phyloP scores from a whole-genome alignment of 2,888 invertebrate genomes.

The Palloptera scutellata region DNA sequence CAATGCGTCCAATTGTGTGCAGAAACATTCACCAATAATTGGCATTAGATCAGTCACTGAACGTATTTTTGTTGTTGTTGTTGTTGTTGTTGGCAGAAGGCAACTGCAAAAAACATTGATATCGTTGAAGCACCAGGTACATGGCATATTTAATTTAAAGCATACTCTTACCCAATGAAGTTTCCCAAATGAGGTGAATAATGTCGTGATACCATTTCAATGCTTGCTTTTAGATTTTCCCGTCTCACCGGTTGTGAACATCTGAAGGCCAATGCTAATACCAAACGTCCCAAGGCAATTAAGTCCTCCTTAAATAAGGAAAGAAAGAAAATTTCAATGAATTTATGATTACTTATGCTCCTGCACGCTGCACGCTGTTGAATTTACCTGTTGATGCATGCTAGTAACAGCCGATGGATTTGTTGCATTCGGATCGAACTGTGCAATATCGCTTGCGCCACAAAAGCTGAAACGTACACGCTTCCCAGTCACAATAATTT shows the following conservation, averaged over 20 bases:
- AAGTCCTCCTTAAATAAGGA: slow-evolving; percentile 76
- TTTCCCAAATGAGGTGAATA: slow-evolving; percentile 95
- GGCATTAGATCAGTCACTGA: slow-evolving; percentile 98
- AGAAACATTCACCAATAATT: slow-evolving; percentile 97
- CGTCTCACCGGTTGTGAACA: slow-evolving; percentile 85
- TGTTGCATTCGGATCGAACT: slow-evolving; percentile 74
- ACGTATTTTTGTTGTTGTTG: slow-evolving; percentile 72
- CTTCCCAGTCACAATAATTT: slow-evolving; percentile 83
- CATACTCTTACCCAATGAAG: slow-evolving; percentile 81
- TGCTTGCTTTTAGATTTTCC: slow-evolving; percentile 86
- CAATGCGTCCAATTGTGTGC: slow-evolving; percentile 91
- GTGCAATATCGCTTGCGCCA: slow-evolving; percentile 82
- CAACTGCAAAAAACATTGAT: slow-evolving; percentile 69
- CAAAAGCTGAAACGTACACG: slow-evolving; percentile 83
- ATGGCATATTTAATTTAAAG: neutral
- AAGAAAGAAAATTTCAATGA: neutral
- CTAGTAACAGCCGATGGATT: slow-evolving; percentile 74
- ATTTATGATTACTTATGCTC: neutral
- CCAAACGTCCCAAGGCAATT: slow-evolving; percentile 87
- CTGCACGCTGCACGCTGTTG: neutral
- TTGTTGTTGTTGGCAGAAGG: too few species aligned
- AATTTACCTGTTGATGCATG: slow-evolving; percentile 71
- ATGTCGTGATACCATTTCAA: slow-evolving; percentile 87
- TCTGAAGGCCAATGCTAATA: slow-evolving; percentile 92
- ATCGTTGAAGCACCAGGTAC: neutral